phyloP scores from a whole-genome alignment of 2,888 invertebrate genomes.

The Microctonus brassicae region DNA sequence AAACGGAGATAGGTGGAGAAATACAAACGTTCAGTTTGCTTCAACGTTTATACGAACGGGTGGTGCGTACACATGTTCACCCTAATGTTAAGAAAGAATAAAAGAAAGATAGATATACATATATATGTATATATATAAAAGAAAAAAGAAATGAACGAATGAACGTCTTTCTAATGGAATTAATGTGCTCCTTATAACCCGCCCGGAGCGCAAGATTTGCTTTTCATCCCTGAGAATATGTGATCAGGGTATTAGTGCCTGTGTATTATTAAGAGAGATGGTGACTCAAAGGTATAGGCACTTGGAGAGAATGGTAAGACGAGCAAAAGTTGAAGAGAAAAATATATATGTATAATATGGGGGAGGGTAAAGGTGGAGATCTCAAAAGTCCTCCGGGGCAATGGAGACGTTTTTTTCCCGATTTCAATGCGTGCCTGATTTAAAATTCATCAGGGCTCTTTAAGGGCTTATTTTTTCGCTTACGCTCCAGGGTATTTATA shows the following conservation, averaged over 20 bases:
- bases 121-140: too few relatives aligned
- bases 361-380: slow-evolving; percentile 42
- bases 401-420: slow-evolving; percentile 63
- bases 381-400: slow-evolving; percentile 62
- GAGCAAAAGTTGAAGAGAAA: slow-evolving; percentile 27
- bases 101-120: too few relatives aligned
- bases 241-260: slow-evolving; percentile 69
- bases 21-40: slow-evolving; percentile 22
- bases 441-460: slow-evolving; percentile 70
- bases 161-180: slow-evolving; percentile 65
- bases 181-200: slow-evolving; percentile 66
- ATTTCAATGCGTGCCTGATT: slow-evolving; percentile 68
- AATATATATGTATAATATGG: slow-evolving; percentile 42
- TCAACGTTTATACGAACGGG: neutral
- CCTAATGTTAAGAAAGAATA: slow-evolving; percentile 14
- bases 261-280: slow-evolving; percentile 68
- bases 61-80: neutral
- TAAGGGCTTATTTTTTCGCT: slow-evolving; percentile 69
- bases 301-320: slow-evolving; percentile 32
- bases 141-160: slow-evolving; percentile 14
- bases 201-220: slow-evolving; percentile 65
- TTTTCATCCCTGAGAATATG: slow-evolving; percentile 68
- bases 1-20: slow-evolving; percentile 9
- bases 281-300: slow-evolving; percentile 58
- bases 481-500: slow-evolving; percentile 67